Evolutionary conservation across 1,140 invertebrate genomes (phyloP), one percentile per base, ranked within the genome.

Genomic region (Trichoplusia ni): DNA sequence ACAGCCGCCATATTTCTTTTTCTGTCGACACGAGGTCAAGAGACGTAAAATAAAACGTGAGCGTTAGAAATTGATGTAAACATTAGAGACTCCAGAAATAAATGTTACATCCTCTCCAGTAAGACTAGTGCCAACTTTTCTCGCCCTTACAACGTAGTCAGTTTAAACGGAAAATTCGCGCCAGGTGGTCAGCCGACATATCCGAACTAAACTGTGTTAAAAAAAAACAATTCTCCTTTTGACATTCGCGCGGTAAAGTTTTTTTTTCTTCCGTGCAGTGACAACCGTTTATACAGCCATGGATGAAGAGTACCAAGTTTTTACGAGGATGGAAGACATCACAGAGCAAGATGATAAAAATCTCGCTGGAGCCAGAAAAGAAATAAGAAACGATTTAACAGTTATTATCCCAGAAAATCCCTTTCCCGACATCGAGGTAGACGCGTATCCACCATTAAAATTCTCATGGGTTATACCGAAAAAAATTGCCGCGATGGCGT

Each of bases 391-490:
- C 38, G 86, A 89, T 9, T 65, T 89, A 19, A 81, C 79, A 11
- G 81, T 89, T 14, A 79, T 90, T 5, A 90, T 90, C 67, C 87
- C 86, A 19, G 86, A 91, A 71, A 90, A 89, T 44, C 88, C 85
- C 4, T 91, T 91, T 53, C 89, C 90, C 9, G 90, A 91, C 49
- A 89, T 89, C 59, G 84, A 82, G 74, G 85, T 91, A 0, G 89
- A 91, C 18, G 81, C 89, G 4, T 91, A 91, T 59, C 91, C 92
- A 11, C 93, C 93, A 0, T 90, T 92, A 71, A 94, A 94, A 69
- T 94, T 93, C 75, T 93, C 92, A 0, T 94, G 93, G 93, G 86
- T 94, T 6, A 91, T 93, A 18, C 87, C 90, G 0, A 90, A 91
- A 33, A 87, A 92, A 68, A 62, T 95, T 16, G 93, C 93, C 13